Evolutionary conservation across 1,140 invertebrate genomes (phyloP).

Genomic region (Battus philenor): DNA sequence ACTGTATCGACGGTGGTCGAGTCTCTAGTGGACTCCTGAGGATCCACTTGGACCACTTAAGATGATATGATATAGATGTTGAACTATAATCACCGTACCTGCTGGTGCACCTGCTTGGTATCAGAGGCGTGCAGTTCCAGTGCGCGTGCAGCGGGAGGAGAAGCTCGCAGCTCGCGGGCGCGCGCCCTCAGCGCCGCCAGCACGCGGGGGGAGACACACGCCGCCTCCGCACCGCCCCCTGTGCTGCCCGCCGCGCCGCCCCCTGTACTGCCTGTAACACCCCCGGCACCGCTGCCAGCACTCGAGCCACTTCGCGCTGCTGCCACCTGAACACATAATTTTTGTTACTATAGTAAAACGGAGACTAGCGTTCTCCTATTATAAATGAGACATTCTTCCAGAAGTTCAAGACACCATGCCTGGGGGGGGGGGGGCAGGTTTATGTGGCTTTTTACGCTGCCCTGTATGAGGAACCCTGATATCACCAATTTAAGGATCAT

Average conservation of each 20-base stretch:
- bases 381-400: too few relatives aligned
- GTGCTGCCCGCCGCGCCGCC: not conserved
- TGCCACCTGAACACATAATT: slow-evolving; percentile 23
- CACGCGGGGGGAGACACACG: slow-evolving; percentile 77
- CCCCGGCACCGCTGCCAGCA: not conserved
- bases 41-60: too few relatives aligned
- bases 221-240: slow-evolving; percentile 15
- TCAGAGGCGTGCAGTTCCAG: slow-evolving; percentile 85
- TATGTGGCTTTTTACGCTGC: too few relatives aligned
- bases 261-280: not conserved
- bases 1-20: too few relatives aligned
- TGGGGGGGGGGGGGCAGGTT: too few relatives aligned
- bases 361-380: too few relatives aligned
- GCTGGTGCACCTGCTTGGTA: slow-evolving; percentile 84
- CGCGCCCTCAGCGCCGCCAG: slow-evolving; percentile 90
- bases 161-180: slow-evolving; percentile 88
- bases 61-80: too few relatives aligned
- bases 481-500: too few relatives aligned
- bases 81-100: slow-evolving; percentile 62
- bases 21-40: too few relatives aligned
- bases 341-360: too few relatives aligned
- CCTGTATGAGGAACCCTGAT: too few relatives aligned
- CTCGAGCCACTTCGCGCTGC: slow-evolving; percentile 15
- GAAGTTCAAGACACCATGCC: too few relatives aligned
- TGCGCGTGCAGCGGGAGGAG: slow-evolving; percentile 87